Evolutionary conservation across 2,888 invertebrate genomes (phyloP), one percentile per base, ranked within the genome.

Genomic region (Melanophora roralis): DNA sequence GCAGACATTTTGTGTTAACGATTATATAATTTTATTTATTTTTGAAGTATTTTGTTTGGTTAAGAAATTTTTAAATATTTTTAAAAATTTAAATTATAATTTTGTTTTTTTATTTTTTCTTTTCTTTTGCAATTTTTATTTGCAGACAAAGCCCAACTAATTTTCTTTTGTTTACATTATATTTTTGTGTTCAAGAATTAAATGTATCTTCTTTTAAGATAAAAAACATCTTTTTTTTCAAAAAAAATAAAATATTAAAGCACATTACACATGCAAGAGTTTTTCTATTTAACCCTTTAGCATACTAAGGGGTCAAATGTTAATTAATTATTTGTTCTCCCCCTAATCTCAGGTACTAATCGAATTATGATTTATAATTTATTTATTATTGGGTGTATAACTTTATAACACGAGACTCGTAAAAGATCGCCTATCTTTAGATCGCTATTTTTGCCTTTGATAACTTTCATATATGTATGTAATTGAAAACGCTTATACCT

Each of bases 1-100:
- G 82, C 73, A 60, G 82, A 81, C 81, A 81, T 81, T n/a, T 53
- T 45, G 14, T 23, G 49, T 21, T 47, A 16, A 32, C n/a, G 19
- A 38, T 38, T 14, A 9, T 8, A n/a, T 7, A 8, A 1, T 59
- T 49, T 64, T 45, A 11, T 27, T 49, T 3, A 14, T 53, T 23
- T 7, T 38, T 32, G 1, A n/a, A 27, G 6, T 9, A 1, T 21
- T 36, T 45, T 57, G 16, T 2, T 16, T 47, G 21, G 16, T 32
- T 53, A 27, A 55, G 9, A 36, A 36, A 36, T 36, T 38, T 57
- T 5, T 49, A n/a, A 47, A 6, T 5, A 34, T 43, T 16, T 27
- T 45, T 60, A 16, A n/a, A n/a, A n/a, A n/a, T n/a, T 45, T 45
- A 21, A 23, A 23, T 32, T 47, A 8, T 43, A 27, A 32, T 32